phyloP scores from a whole-genome alignment of 1,140 invertebrate genomes.

The Homalodisca vitripennis region DNA sequence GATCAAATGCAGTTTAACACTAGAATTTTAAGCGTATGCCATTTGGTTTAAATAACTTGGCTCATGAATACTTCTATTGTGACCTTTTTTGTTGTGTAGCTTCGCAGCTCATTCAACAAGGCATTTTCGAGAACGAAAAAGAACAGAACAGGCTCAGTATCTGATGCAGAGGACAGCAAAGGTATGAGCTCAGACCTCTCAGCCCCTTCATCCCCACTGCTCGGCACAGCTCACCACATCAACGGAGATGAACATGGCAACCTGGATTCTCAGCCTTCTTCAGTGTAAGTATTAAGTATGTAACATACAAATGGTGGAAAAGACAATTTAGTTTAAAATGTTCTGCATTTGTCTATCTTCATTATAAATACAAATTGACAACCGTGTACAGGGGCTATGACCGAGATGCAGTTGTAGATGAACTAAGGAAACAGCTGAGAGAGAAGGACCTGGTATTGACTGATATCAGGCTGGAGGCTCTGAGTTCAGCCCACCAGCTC shows the following conservation, averaged over 20 bases:
- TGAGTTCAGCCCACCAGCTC: constrained; percentile 94
- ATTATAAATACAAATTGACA: too few relatives aligned
- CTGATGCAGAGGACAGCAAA: constrained; percentile 58
- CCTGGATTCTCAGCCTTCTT: constrained; percentile 53
- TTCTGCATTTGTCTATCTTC: too few relatives aligned
- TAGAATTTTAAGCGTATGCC: too few relatives aligned
- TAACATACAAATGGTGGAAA: too few relatives aligned
- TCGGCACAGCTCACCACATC: constrained; percentile 43
- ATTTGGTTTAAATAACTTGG: too few relatives aligned
- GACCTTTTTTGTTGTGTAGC: constrained; percentile 59
- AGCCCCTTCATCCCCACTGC: constrained; percentile 50
- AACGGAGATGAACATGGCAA: constrained; percentile 38
- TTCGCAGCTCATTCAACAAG: constrained; percentile 95
- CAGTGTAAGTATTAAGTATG: too few relatives aligned
- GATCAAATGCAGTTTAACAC: too few relatives aligned
- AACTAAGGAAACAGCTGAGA: constrained; percentile 87
- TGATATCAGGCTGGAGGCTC: constrained; percentile 91
- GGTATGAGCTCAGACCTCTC: constrained; percentile 49
- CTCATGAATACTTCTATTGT: too few relatives aligned
- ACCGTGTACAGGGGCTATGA: constrained; percentile 40
- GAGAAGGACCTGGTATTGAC: constrained; percentile 96
- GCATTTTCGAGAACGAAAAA: constrained; percentile 85
- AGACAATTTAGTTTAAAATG: too few relatives aligned
- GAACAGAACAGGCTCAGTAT: constrained; percentile 61
- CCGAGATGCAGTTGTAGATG: constrained; percentile 62